Percentiles rank a stretch among this genome's conserved stretches.
phyloP scores from a whole-genome alignment of 1,140 invertebrate genomes.

The Tetragonula clypearis region DNA sequence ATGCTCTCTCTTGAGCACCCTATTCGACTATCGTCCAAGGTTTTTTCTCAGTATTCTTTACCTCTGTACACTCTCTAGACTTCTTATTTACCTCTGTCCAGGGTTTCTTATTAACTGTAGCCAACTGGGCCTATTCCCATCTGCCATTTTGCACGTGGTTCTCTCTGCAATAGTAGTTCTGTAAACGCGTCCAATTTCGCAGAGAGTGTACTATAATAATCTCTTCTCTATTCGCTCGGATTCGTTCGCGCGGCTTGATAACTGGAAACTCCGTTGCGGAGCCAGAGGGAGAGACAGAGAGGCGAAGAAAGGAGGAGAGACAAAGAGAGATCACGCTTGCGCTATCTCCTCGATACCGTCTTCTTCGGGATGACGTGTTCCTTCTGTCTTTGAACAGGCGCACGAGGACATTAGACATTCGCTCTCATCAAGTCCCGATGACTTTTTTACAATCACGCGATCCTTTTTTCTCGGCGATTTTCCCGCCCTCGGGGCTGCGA shows the following conservation, averaged over 20 bases:
- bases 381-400: constrained; percentile 45
- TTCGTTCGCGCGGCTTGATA: background rate
- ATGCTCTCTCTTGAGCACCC: background rate
- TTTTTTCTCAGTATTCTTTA: too few species aligned
- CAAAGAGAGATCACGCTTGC: constrained; percentile 52
- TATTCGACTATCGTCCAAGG: too few species aligned
- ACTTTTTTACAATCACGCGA: background rate
- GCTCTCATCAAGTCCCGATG: constrained; percentile 29
- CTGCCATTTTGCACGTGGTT: background rate
- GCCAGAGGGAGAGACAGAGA: constrained; percentile 53
- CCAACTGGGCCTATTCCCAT: background rate
- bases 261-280: background rate
- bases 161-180: background rate
- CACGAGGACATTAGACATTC: constrained; percentile 61
- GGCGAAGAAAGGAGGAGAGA: constrained; percentile 53
- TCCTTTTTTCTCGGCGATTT: too few species aligned
- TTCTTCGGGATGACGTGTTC: constrained; percentile 63
- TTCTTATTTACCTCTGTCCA: background rate
- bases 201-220: background rate
- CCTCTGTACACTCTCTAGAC: too few species aligned
- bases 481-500: too few species aligned
- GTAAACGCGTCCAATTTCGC: background rate
- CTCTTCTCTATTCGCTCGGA: background rate
- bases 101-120: background rate
- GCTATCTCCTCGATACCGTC: constrained; percentile 66